phyloP scores from a whole-genome alignment of 2,113 vertebrate genomes.

The Poeciliopsis prolifica region DNA sequence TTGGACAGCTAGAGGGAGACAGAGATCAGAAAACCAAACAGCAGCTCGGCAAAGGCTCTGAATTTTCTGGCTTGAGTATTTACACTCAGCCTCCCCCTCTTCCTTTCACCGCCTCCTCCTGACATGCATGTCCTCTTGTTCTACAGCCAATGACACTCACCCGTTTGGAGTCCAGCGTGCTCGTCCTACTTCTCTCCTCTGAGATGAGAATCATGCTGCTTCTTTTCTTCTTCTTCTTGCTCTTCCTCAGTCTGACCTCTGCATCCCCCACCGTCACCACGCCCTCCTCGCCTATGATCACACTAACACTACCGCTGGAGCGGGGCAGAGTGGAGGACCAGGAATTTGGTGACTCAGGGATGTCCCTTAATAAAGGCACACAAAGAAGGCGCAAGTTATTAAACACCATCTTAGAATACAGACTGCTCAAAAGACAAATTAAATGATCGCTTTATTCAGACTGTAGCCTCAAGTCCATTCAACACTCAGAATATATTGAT shows the following conservation, averaged over 20 bases:
- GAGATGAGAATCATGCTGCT: conserved; percentile 94
- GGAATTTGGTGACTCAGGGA: conserved; percentile 54
- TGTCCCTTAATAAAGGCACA: conserved; percentile 66
- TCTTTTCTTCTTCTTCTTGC: conserved; percentile 92
- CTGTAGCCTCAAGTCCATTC: neutral
- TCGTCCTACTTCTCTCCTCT: conserved; percentile 82
- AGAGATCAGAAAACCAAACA: conserved; percentile 45
- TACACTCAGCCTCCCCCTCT: neutral
- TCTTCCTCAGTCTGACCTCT: conserved; percentile 91
- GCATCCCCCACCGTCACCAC: conserved; percentile 75
- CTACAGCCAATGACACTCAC: conserved; percentile 57
- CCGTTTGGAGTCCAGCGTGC: conserved; percentile 73
- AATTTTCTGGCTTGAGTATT: neutral
- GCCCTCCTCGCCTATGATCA: conserved; percentile 67
- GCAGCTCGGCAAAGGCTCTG: neutral
- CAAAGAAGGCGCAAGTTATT: conserved; percentile 16
- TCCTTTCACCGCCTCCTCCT: neutral
- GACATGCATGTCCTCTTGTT: neutral
- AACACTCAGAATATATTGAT: neutral
- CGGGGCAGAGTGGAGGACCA: conserved; percentile 69
- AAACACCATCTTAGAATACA: neutral
- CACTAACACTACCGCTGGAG: conserved; percentile 80
- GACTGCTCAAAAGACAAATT: neutral
- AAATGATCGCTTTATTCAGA: neutral
- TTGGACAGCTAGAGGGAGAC: conserved; percentile 87